Evolutionary conservation across 2,888 invertebrate species (phyloP).

Genomic region (Heterodera filipjevi): DNA sequence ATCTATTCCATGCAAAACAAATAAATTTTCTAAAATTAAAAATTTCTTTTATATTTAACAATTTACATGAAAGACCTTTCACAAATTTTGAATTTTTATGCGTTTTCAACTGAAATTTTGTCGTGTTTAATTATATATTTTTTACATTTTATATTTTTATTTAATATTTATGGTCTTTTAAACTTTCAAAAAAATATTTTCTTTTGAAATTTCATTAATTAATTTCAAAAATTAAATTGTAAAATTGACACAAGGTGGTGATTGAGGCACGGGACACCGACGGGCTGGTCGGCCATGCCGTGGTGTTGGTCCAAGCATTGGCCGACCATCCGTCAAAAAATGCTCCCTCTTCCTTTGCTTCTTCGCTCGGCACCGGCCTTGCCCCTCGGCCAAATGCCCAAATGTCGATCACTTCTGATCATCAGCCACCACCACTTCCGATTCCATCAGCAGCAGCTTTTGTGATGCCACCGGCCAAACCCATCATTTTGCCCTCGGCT

Average conservation of each 20-base stretch:
- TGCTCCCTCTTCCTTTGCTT: not conserved
- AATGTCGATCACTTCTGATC: not conserved
- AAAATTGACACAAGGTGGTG: slow-evolving; percentile 30
- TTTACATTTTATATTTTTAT: not conserved
- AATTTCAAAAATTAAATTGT: too few species aligned
- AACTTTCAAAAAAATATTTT: too few species aligned
- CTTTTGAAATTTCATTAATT: too few species aligned
- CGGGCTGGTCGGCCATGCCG: slow-evolving; percentile 42
- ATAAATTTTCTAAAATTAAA: too few species aligned
- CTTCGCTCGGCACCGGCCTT: not conserved
- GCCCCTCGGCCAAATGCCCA: not conserved
- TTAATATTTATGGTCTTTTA: too few species aligned
- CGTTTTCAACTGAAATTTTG: too few species aligned
- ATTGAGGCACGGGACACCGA: slow-evolving; percentile 47
- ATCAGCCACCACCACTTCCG: not conserved
- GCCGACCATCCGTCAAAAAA: not conserved
- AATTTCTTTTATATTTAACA: too few species aligned
- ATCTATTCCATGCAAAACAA: too few species aligned
- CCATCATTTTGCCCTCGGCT: not conserved
- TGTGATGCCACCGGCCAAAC: not conserved
- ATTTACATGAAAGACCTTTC: too few species aligned
- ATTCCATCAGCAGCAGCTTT: not conserved
- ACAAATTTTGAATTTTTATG: too few species aligned
- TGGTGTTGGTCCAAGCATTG: slow-evolving; percentile 42
- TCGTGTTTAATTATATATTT: too few species aligned